Percentiles rank a stretch among this genome's conserved stretches.
Conservation (phyloP, 2,888 invertebrate species). For the Trissonchulus sp. region DNA sequence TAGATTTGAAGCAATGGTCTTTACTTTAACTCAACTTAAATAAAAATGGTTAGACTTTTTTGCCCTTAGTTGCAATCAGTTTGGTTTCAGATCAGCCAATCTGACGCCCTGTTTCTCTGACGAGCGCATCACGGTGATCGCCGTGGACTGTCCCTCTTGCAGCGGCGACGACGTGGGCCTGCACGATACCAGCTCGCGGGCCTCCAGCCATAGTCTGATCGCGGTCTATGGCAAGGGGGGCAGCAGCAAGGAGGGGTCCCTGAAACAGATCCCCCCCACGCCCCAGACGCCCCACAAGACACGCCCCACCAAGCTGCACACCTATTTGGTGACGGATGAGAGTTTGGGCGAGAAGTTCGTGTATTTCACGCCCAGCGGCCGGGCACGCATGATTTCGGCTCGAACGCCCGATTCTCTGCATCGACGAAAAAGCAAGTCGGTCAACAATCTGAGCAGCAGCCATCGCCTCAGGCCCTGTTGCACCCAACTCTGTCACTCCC, state of each 20-base stretch:
- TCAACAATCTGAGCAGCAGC: neutral
- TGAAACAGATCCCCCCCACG: neutral
- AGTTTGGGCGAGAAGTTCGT: conserved; percentile 5
- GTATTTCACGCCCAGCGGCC: neutral
- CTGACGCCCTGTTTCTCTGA: too few relatives aligned
- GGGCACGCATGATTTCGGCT: neutral
- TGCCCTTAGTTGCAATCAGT: too few relatives aligned
- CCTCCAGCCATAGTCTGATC: neutral
- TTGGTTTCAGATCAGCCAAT: too few relatives aligned
- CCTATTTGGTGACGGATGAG: neutral
- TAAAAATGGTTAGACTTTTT: too few relatives aligned
- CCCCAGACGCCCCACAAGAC: neutral
- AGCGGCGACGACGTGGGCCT: neutral
- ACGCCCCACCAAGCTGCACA: neutral
- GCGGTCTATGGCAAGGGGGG: neutral
- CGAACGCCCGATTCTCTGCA: neutral
- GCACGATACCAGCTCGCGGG: neutral
- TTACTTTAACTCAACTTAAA: too few relatives aligned
- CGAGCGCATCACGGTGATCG: conserved; percentile 11
- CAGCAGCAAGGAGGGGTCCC: neutral
- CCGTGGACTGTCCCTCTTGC: neutral
- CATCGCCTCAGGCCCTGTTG: too few relatives aligned
- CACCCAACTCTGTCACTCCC: too few relatives aligned
- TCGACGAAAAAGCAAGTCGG: neutral
- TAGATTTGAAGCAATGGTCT: too few relatives aligned